These are phyloP conservation scores for Heteromormyrus szaboi DNA, from an alignment of 2,797 vertebrate species.

Conservation along the genomic window DNA sequence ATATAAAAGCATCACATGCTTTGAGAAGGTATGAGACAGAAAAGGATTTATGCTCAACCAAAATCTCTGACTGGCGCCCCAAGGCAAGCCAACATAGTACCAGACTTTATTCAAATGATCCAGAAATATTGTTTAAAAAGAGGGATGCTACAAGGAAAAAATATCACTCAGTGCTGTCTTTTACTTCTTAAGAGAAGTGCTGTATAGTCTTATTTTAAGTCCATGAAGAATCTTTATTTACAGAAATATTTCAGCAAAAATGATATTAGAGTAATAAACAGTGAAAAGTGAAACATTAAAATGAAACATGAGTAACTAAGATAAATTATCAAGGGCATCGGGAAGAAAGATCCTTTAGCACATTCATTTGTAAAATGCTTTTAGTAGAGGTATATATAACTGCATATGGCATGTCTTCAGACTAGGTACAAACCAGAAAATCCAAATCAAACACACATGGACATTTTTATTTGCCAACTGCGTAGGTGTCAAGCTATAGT, in stretches of 20 bases:
- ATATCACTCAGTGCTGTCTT: background rate
- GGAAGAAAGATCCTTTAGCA: background rate
- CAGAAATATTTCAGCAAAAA: background rate
- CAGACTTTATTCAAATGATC: background rate
- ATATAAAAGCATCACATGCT: background rate
- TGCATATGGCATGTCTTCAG: background rate
- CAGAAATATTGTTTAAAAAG: background rate
- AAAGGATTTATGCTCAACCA: background rate
- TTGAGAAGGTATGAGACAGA: background rate
- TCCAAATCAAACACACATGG: background rate
- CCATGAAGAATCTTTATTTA: background rate
- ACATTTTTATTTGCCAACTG: background rate
- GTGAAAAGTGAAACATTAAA: background rate
- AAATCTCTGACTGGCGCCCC: background rate
- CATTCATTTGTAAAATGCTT: background rate
- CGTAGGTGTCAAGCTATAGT: background rate
- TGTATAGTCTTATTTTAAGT: background rate
- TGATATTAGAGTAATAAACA: background rate
- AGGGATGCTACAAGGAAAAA: background rate
- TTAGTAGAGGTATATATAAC: background rate
- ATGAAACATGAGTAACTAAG: background rate
- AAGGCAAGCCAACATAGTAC: background rate
- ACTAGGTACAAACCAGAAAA: background rate
- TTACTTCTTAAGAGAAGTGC: background rate
- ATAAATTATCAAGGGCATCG: background rate